Percentiles rank a stretch among this genome's conserved stretches.
Conservation (phyloP, 2,888 invertebrate genomes). For the Lasioglossum lativentre region DNA sequence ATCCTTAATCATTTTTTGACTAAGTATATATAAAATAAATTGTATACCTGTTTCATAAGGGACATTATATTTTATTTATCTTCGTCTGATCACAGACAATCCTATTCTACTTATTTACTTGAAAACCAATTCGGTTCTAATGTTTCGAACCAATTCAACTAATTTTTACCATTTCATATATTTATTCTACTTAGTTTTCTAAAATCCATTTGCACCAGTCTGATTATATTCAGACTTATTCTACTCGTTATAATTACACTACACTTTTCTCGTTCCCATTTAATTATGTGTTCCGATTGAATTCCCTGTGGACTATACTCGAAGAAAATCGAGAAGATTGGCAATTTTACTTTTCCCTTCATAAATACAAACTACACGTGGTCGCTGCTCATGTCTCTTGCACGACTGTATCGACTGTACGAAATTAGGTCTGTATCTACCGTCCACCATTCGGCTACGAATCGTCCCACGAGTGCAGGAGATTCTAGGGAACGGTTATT, state of each 20-base stretch:
- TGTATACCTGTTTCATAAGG: background rate
- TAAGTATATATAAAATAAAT: background rate
- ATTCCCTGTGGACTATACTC: background rate
- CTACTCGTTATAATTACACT: background rate
- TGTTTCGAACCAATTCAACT: background rate
- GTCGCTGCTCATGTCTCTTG: background rate
- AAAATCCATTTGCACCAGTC: background rate
- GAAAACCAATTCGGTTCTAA: background rate
- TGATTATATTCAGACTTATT: background rate
- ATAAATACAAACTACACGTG: slow-evolving; percentile 18
- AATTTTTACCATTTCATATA: background rate
- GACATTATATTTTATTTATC: background rate
- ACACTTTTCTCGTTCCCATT: background rate
- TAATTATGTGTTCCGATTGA: background rate
- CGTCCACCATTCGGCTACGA: background rate
- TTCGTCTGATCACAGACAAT: background rate
- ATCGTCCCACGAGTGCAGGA: background rate
- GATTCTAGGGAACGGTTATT: background rate
- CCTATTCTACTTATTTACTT: background rate
- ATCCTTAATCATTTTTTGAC: background rate
- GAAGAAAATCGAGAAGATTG: background rate
- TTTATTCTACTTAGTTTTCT: background rate
- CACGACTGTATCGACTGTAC: background rate
- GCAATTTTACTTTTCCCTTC: background rate
- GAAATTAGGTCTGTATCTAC: background rate